Evolutionary conservation across 2,113 vertebrate species (phyloP).

Genomic region (Rhinogobius similis): DNA sequence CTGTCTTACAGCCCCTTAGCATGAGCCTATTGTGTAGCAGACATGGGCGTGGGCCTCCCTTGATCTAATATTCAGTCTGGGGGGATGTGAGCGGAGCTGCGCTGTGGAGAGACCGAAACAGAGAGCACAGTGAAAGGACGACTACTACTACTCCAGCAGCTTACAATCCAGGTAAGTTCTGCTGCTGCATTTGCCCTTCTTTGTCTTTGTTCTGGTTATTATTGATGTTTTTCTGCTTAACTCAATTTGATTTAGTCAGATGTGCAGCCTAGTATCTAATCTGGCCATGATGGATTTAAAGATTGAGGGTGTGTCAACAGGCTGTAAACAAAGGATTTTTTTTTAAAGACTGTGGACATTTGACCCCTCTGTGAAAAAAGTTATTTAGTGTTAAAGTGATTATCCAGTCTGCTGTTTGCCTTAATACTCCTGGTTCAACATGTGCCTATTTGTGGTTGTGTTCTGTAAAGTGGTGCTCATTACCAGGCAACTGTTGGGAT

Average conservation of each 20-base stretch:
- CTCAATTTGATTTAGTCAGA: neutral
- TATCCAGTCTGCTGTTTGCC: slow-evolving; percentile 14
- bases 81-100: slow-evolving; percentile 59
- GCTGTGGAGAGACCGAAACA: slow-evolving; percentile 61
- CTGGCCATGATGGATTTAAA: slow-evolving; percentile 60
- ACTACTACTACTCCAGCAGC: slow-evolving; percentile 7
- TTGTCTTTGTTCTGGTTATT: neutral
- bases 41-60: slow-evolving; percentile 64
- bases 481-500: slow-evolving; percentile 21
- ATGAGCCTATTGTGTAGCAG: slow-evolving; percentile 63
- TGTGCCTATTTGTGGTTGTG: slow-evolving; percentile 6
- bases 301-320: slow-evolving; percentile 76
- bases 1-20: neutral
- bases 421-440: slow-evolving; percentile 36
- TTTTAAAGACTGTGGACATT: neutral
- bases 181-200: neutral
- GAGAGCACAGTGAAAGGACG: slow-evolving; percentile 25
- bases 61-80: slow-evolving; percentile 75
- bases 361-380: neutral
- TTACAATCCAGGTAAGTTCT: slow-evolving; percentile 54
- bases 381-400: slow-evolving; percentile 19
- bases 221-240: slow-evolving; percentile 17
- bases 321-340: slow-evolving; percentile 72
- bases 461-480: slow-evolving; percentile 17
- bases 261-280: slow-evolving; percentile 20